Conservation (phyloP, 2,113 vertebrate genomes). For the Picathartes gymnocephalus region DNA sequence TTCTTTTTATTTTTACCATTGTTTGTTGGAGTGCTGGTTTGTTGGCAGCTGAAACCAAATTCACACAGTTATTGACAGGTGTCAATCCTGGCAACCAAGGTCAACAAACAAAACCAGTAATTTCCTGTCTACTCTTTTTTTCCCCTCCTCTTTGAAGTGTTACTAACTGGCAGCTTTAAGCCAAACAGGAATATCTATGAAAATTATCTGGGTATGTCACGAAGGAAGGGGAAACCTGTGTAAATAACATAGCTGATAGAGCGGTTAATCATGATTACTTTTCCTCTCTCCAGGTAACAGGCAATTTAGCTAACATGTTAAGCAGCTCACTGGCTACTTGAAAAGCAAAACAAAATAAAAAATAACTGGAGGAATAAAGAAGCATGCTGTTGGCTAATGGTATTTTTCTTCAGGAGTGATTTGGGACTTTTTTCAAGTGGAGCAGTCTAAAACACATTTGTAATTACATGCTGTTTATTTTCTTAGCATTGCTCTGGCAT, state of each 20-base stretch:
- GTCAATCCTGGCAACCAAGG: not conserved
- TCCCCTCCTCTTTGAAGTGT: accelerated
- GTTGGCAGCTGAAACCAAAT: conserved; percentile 3
- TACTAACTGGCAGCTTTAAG: conserved; percentile 14
- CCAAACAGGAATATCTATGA: not conserved
- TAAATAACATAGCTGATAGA: not conserved
- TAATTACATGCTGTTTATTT: not conserved
- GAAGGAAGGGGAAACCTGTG: not conserved
- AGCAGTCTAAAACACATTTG: not conserved
- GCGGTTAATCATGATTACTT: not conserved
- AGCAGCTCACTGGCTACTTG: not conserved
- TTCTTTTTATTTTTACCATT: not conserved
- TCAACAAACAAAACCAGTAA: not conserved
- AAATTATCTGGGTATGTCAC: not conserved
- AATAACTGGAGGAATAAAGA: not conserved
- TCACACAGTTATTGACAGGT: not conserved
- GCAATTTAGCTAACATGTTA: not conserved
- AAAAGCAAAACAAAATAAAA: not conserved
- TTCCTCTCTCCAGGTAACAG: not conserved
- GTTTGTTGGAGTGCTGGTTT: not conserved
- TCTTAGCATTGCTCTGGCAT: not conserved
- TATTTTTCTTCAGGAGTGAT: not conserved
- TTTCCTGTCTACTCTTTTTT: not conserved
- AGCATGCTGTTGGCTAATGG: not conserved
- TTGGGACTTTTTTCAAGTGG: not conserved